Base-by-base conservation (phyloP, 2,888 invertebrate genomes). In the Amorpha juglandis region DNA sequence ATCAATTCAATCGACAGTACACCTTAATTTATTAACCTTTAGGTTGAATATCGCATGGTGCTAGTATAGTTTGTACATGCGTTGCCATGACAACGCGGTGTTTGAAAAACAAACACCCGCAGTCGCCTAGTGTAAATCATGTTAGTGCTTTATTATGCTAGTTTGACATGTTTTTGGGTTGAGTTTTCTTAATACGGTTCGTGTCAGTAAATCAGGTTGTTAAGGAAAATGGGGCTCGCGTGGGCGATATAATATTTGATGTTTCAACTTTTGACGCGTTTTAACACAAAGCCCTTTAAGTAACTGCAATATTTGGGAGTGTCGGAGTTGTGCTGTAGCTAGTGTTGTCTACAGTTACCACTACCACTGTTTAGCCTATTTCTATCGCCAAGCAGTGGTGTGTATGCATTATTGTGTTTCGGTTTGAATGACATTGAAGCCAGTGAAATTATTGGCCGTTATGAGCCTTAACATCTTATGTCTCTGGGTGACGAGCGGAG, bases 81-180 rank as follows among this genome's bases (percentile, higher is more conserved):
- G 89, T 88, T 78, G 70, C 82, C 68, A 85, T 84, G 78, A 82
- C 48, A 69, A 84, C 87, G 68, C 35, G 45, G 45, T 66, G 55
- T 42, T 19, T 58, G 38, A 21, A 58, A 58, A 58, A 58, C 42
- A 58, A 58, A 58, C 42, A n/a, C 7, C 35, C 16, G 11, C 2
- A n/a, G n/a, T 53, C 16, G 11, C 2, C 6, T 19, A 9, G 50
- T 42, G 58, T 58, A 58, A 58, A 58, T 42, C 58, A 58, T 38
- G 38, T 58, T 42, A 42, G 38, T 38, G 42, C 58, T 58, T 58
- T 38, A 38, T 58, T 58, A 58, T 42, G 4, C 58, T 14, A 27
- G 52, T 33, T 58, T 58, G 42, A 58, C 58, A 19, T 58, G 58
- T 42, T 58, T 58, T 58, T 12, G 19, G 58, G 16, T 58, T 58